Conservation (phyloP, 2,888 invertebrate species). For the Synergus umbraculus region DNA sequence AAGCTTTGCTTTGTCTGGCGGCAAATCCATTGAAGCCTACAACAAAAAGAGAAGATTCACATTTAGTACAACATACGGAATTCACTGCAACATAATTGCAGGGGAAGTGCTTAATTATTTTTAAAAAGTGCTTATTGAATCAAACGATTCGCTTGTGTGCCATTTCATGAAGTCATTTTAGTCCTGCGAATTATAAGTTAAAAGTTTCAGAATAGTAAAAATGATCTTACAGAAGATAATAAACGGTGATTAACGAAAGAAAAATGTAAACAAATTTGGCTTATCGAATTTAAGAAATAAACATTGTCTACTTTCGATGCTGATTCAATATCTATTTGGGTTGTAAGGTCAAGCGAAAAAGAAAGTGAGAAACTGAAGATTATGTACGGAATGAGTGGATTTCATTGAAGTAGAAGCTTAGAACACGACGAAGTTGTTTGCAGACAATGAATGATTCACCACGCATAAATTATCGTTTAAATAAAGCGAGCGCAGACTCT, state of each 20-base stretch:
- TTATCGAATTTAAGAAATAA: not conserved
- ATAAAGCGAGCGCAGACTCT: not conserved
- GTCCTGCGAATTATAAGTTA: not conserved
- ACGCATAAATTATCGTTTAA: not conserved
- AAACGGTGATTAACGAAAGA: not conserved
- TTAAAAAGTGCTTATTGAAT: not conserved
- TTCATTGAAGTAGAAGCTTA: not conserved
- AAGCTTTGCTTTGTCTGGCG: constrained; percentile 98
- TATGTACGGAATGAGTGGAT: not conserved
- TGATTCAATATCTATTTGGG: not conserved
- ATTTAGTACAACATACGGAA: not conserved
- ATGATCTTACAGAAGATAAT: not conserved
- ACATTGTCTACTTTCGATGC: not conserved
- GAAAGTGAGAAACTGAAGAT: not conserved
- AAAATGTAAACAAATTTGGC: too few relatives aligned
- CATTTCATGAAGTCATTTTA: not conserved
- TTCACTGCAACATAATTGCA: not conserved
- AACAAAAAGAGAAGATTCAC: constrained; percentile 75
- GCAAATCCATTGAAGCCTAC: constrained; percentile 99
- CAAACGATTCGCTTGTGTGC: not conserved
- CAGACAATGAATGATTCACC: constrained; percentile 1
- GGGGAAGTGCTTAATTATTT: not conserved
- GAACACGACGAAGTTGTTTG: not conserved
- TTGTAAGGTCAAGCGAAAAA: not conserved
- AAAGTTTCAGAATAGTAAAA: not conserved